phyloP scores from a whole-genome alignment of 2,113 vertebrate genomes.

The Oreochromis aureus region DNA sequence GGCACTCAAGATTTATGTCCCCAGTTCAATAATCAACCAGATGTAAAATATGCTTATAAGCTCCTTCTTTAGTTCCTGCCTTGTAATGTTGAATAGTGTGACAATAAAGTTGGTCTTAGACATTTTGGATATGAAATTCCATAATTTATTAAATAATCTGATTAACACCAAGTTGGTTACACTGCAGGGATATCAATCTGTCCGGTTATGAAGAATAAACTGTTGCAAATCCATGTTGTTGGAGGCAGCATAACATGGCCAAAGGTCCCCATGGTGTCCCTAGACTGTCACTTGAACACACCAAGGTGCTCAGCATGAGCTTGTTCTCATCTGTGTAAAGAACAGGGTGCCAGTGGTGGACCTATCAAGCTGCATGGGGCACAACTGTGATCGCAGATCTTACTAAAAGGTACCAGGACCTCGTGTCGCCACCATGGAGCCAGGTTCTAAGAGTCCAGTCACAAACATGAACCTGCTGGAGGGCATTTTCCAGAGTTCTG shows the following conservation, averaged over 20 bases:
- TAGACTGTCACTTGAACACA: background rate
- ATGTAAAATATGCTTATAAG: background rate
- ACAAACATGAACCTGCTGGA: background rate
- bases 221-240: background rate
- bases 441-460: background rate
- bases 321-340: background rate
- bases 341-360: background rate
- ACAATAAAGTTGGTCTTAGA: background rate
- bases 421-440: background rate
- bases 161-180: background rate
- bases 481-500: background rate
- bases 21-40: rapidly evolving
- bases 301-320: background rate
- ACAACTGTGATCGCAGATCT: background rate
- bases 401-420: background rate
- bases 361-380: background rate
- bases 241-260: background rate
- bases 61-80: background rate
- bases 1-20: background rate
- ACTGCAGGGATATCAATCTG: background rate
- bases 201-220: background rate
- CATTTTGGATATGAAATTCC: background rate
- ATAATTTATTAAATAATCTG: background rate
- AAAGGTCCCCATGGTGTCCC: background rate
- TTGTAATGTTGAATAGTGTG: background rate